These are phyloP conservation scores for Drosophila arizonae DNA, from an alignment of 1,140 invertebrate genomes.

Conservation along the genomic window DNA sequence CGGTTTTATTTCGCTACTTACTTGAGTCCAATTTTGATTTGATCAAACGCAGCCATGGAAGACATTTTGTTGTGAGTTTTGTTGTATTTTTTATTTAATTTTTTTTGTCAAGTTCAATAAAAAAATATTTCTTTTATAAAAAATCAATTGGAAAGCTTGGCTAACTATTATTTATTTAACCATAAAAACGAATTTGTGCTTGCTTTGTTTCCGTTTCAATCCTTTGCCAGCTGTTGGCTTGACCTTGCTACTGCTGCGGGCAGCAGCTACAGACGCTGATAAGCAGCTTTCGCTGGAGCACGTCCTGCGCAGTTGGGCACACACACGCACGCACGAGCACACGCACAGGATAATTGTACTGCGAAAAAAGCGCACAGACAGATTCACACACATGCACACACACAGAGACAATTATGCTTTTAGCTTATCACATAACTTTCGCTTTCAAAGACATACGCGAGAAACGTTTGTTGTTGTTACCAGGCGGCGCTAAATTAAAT, in stretches of 20 bases:
- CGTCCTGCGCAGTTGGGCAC: constrained; percentile 57
- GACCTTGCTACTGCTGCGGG: constrained; percentile 50
- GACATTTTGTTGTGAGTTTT: constrained; percentile 59
- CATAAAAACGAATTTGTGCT: constrained; percentile 2
- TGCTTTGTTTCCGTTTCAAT: constrained; percentile 27
- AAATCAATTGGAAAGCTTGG: constrained; percentile 4
- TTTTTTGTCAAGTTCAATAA: constrained; percentile 19
- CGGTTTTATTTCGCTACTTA: constrained; percentile 49
- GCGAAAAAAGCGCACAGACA: constrained; percentile 44
- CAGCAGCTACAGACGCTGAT: constrained; percentile 36
- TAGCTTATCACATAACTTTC: constrained; percentile 66
- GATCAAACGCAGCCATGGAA: constrained; percentile 78
- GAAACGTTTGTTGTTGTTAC: constrained; percentile 28
- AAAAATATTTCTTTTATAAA: constrained; percentile 12
- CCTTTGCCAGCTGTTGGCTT: constrained; percentile 60
- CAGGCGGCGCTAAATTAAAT: constrained; percentile 29
- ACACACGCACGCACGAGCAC: constrained; percentile 30
- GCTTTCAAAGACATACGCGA: constrained; percentile 18
- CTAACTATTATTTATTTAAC: background rate
- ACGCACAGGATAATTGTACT: constrained; percentile 50
- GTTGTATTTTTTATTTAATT: constrained; percentile 11
- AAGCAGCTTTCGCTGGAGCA: constrained; percentile 56
- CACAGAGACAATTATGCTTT: background rate
- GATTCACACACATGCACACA: constrained; percentile 13
- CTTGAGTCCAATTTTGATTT: constrained; percentile 81